Evolutionary conservation across 2,113 vertebrate species (phyloP).

Genomic region (Todiramphus saurophagus): DNA sequence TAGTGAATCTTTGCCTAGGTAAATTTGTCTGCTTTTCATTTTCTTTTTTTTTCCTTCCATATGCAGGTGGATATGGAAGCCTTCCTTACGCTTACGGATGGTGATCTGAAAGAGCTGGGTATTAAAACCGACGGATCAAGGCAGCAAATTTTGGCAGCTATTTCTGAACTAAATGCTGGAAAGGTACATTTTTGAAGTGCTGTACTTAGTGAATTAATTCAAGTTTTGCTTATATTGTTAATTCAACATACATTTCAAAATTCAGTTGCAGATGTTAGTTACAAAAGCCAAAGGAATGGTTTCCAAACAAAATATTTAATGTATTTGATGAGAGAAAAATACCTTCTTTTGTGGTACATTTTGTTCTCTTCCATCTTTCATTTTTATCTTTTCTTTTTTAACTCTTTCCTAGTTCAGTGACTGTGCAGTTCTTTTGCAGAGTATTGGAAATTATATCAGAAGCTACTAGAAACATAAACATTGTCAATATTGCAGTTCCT

Average conservation of each 20-base stretch:
- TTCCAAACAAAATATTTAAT: background rate
- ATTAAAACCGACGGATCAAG: conserved; percentile 95
- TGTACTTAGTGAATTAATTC: background rate
- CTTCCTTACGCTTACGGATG: conserved; percentile 94
- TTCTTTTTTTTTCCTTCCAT: background rate
- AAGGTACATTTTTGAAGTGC: conserved; percentile 78
- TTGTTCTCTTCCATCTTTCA: background rate
- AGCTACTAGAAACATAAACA: background rate
- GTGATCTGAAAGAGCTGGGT: conserved; percentile 95
- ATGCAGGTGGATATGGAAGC: conserved; percentile 96
- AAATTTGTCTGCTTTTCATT: background rate
- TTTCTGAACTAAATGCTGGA: conserved; percentile 97
- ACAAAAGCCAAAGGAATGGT: background rate
- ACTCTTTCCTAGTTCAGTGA: background rate
- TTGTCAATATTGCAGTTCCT: background rate
- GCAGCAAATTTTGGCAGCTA: conserved; percentile 95
- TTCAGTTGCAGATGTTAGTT: background rate
- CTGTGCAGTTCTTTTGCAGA: background rate
- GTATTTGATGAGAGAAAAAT: background rate
- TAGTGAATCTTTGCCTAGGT: background rate
- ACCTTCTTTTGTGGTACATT: background rate
- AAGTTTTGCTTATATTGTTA: background rate
- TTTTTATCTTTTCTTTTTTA: background rate
- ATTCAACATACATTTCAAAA: background rate
- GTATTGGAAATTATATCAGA: background rate